Evolutionary conservation across 2,888 invertebrate genomes (phyloP).

Genomic region (Drosophila neotestacea): DNA sequence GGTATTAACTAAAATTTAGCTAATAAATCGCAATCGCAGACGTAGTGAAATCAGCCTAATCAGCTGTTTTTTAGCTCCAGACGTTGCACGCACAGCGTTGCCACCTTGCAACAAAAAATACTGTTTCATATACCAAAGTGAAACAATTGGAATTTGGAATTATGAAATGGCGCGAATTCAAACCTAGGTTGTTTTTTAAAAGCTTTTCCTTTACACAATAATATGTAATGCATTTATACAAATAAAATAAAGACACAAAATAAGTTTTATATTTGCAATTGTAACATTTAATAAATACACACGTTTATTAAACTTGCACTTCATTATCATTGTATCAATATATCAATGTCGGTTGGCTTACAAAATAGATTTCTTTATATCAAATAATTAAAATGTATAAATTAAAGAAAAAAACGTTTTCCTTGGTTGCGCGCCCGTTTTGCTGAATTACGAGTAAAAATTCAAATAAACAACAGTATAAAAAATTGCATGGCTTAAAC

Average conservation of each 20-base stretch:
- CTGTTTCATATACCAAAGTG: constrained; percentile 9
- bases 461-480: constrained; percentile 72
- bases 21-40: constrained; percentile 31
- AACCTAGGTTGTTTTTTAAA: constrained; percentile 10
- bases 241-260: constrained; percentile 7
- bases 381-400: constrained; percentile 67
- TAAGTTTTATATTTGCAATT: constrained; percentile 28
- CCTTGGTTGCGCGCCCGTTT: constrained; percentile 61
- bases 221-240: constrained; percentile 27
- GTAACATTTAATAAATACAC: constrained; percentile 80
- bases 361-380: constrained; percentile 53
- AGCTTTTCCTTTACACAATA: constrained; percentile 1
- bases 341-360: constrained; percentile 64
- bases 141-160: constrained; percentile 24
- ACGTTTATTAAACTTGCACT: constrained; percentile 77
- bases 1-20: constrained; percentile 54
- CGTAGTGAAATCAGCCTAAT: constrained; percentile 1
- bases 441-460: constrained; percentile 34
- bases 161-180: constrained; percentile 38
- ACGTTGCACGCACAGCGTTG: constrained; percentile 37
- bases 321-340: constrained; percentile 68
- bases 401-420: constrained; percentile 49
- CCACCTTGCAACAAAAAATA: constrained; percentile 30
- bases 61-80: constrained; percentile 42
- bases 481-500: constrained; percentile 62